Conservation (phyloP, 2,113 vertebrate genomes). For the Patagioenas fasciata region DNA sequence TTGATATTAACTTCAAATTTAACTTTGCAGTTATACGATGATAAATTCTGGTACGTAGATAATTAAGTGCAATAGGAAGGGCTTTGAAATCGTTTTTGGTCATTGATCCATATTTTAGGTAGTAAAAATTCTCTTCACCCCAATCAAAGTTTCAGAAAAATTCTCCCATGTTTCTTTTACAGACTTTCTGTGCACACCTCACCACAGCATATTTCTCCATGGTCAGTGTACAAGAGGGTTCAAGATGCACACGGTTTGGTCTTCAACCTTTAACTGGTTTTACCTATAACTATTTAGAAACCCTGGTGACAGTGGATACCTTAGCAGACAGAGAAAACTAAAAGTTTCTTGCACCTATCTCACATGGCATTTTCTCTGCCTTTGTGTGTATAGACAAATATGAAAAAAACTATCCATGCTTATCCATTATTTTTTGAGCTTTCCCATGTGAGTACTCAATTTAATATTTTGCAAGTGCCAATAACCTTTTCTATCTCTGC, state of each 20-base stretch:
- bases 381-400: background rate
- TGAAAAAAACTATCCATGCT: background rate
- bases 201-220: background rate
- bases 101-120: background rate
- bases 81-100: background rate
- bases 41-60: background rate
- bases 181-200: background rate
- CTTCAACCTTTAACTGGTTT: background rate
- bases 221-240: background rate
- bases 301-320: background rate
- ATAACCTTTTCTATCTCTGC: conserved; percentile 25
- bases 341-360: background rate
- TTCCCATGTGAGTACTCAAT: conserved; percentile 3
- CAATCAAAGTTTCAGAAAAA: background rate
- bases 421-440: background rate
- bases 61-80: background rate
- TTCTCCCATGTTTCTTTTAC: background rate
- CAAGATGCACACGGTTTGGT: rapidly evolving
- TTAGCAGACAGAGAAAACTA: background rate
- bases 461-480: conserved; percentile 51
- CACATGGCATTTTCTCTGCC: background rate
- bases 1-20: background rate
- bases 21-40: background rate
- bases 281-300: background rate
- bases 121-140: background rate